These are phyloP conservation scores for Limnodromus scolopaceus DNA, from an alignment of 2,797 vertebrate genomes.

Conservation along the genomic window DNA sequence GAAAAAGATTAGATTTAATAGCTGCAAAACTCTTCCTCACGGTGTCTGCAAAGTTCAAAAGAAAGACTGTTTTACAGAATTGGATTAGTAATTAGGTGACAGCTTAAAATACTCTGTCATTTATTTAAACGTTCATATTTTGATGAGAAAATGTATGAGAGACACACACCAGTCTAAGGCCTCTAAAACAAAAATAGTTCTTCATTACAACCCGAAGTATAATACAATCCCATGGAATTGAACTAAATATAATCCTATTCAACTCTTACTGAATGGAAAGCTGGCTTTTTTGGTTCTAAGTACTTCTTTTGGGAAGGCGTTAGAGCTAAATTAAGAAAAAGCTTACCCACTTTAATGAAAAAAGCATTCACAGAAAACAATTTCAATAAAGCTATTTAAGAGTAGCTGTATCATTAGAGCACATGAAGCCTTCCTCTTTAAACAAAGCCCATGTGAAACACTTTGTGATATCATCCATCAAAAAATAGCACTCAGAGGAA, in stretches of 20 bases:
- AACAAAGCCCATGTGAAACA: neutral
- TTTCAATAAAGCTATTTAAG: neutral
- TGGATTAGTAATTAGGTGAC: neutral
- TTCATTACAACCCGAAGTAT: neutral
- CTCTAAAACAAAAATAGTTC: neutral
- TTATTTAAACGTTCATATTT: neutral
- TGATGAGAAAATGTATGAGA: neutral
- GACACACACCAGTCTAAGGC: neutral
- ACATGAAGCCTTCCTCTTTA: neutral
- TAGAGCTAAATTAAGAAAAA: neutral
- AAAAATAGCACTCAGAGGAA: neutral
- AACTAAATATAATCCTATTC: neutral
- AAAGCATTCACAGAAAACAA: neutral
- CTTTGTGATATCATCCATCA: neutral
- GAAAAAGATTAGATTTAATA: neutral
- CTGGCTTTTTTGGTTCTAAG: neutral
- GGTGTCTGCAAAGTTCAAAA: neutral
- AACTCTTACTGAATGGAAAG: neutral
- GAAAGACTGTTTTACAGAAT: neutral
- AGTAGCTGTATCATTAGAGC: neutral
- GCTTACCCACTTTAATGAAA: neutral
- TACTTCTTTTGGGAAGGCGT: neutral
- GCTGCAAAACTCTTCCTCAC: neutral
- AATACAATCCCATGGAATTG: neutral
- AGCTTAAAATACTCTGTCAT: neutral